Conservation (phyloP, 1,140 invertebrate species). For the Scylla paramamosain region DNA sequence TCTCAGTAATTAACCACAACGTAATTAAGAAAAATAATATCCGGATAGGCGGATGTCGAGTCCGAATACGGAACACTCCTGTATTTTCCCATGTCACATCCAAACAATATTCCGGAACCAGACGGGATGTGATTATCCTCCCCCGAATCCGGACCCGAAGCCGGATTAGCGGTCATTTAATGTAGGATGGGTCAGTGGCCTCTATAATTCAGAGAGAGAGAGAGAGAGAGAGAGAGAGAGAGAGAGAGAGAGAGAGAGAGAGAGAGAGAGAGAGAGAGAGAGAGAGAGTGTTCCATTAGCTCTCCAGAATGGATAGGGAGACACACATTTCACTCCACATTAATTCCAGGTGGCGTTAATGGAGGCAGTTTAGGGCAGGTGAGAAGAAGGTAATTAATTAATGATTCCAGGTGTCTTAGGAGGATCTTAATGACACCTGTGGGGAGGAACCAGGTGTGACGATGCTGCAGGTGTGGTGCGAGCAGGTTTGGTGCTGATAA, state of each 20-base stretch:
- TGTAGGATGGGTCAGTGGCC: neutral
- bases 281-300: neutral
- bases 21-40: no score
- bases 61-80: no score
- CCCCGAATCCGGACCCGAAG: no score
- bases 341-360: constrained; percentile 4
- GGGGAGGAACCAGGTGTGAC: neutral
- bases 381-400: neutral
- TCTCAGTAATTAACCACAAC: no score
- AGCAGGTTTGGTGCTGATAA: neutral
- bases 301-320: neutral
- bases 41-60: no score
- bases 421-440: neutral
- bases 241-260: no score
- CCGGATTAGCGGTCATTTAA: no score
- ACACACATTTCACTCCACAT: neutral
- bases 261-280: no score
- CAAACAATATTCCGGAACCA: no score
- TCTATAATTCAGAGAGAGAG: neutral
- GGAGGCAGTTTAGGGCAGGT: neutral
- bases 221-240: constrained; percentile 20
- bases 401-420: neutral
- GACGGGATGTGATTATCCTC: no score
- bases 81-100: no score
- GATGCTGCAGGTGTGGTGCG: neutral